Conservation (phyloP, 2,888 invertebrate genomes). For the Lepidochrysops patricia region DNA sequence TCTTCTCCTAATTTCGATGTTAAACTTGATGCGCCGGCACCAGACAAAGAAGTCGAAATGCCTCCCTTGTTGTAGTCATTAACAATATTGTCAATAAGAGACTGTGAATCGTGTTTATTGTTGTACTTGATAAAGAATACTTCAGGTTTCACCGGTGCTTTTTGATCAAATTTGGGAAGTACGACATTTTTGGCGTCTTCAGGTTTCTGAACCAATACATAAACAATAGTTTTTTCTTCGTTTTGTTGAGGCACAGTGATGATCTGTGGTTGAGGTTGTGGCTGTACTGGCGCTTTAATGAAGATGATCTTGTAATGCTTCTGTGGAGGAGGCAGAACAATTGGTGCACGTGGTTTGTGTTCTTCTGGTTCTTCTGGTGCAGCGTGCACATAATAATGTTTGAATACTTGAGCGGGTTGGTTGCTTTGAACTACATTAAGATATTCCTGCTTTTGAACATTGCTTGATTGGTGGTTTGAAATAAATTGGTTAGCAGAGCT, state of each 20-base stretch:
- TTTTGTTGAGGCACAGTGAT: slow-evolving; percentile 80
- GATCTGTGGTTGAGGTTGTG: slow-evolving; percentile 77
- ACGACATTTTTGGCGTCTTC: slow-evolving; percentile 79
- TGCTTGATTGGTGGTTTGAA: slow-evolving; percentile 30
- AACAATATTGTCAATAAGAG: slow-evolving; percentile 62
- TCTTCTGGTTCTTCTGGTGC: slow-evolving; percentile 68
- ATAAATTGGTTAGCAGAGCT: slow-evolving; percentile 31
- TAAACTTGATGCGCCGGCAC: slow-evolving; percentile 15
- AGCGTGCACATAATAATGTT: slow-evolving; percentile 64
- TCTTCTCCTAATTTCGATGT: slow-evolving; percentile 8
- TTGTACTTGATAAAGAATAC: slow-evolving; percentile 87
- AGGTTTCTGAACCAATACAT: slow-evolving; percentile 84
- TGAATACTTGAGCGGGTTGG: slow-evolving; percentile 81
- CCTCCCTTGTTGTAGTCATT: slow-evolving; percentile 48
- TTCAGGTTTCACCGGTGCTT: slow-evolving; percentile 83
- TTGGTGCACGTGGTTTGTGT: slow-evolving; percentile 73
- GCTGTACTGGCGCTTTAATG: slow-evolving; percentile 82
- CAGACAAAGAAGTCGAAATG: slow-evolving; percentile 26
- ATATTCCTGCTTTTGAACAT: slow-evolving; percentile 32
- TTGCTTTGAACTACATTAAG: slow-evolving; percentile 32
- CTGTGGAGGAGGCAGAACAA: slow-evolving; percentile 77
- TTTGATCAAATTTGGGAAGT: slow-evolving; percentile 78
- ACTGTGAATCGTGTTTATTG: slow-evolving; percentile 73
- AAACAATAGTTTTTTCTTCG: slow-evolving; percentile 84
- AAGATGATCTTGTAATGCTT: slow-evolving; percentile 88